These are phyloP conservation scores for Nomada fucata DNA, from an alignment of 2,888 invertebrate species.

Conservation along the genomic window DNA sequence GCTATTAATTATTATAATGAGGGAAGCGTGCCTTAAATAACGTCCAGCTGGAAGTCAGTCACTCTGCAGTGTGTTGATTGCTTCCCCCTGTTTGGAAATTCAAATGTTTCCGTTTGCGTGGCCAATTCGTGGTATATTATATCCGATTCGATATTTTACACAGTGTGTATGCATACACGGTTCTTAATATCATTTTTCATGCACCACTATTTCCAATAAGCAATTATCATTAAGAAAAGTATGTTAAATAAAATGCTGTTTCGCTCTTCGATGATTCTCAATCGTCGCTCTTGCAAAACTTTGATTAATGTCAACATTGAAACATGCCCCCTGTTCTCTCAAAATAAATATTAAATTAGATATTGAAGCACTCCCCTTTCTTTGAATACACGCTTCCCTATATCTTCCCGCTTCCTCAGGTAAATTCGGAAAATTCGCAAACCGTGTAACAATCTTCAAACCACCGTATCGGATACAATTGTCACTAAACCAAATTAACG, in stretches of 20 bases:
- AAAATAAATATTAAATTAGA: too few species aligned
- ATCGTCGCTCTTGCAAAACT: background rate
- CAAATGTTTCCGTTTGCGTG: background rate
- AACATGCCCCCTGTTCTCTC: too few species aligned
- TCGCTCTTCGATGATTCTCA: background rate
- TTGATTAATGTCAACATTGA: too few species aligned
- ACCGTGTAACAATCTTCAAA: too few species aligned
- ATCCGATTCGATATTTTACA: background rate
- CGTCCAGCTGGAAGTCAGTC: background rate
- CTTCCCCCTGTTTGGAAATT: slow-evolving; percentile 2
- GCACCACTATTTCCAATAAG: background rate
- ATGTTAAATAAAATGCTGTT: background rate
- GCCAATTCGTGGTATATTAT: background rate
- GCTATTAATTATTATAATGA: slow-evolving; percentile 1
- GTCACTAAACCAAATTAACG: too few species aligned
- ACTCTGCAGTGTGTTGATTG: background rate
- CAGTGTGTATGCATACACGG: too few species aligned
- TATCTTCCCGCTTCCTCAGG: too few species aligned
- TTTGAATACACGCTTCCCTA: too few species aligned
- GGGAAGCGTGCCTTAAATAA: background rate
- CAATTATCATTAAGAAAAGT: background rate
- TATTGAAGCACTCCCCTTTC: too few species aligned
- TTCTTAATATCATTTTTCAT: background rate
- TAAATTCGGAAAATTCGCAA: too few species aligned
- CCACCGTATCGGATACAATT: too few species aligned